Evolutionary conservation across 2,113 vertebrate species (phyloP).

Genomic region (Mesitornis unicolor): DNA sequence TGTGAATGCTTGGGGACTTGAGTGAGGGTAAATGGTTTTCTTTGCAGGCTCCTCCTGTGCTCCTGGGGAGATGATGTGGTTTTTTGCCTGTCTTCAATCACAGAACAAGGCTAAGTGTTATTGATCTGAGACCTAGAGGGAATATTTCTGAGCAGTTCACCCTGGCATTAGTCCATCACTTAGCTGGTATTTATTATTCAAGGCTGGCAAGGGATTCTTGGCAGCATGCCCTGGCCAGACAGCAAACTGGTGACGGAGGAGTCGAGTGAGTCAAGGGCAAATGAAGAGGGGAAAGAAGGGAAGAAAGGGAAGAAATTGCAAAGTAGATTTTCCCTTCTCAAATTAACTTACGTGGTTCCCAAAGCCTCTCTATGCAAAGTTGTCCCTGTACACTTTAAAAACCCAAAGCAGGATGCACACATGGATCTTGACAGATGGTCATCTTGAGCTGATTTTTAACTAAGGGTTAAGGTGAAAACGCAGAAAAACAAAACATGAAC

Average conservation of each 20-base stretch:
- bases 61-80: constrained; percentile 79
- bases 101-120: constrained; percentile 84
- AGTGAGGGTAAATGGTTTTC: constrained; percentile 8
- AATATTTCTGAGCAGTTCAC: constrained; percentile 76
- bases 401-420: not conserved
- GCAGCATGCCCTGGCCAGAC: constrained; percentile 66
- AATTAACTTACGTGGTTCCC: not conserved
- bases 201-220: constrained; percentile 67
- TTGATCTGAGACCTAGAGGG: constrained; percentile 76
- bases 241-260: constrained; percentile 22
- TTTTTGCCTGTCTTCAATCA: constrained; percentile 80
- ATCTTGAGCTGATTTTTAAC: not conserved
- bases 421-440: not conserved
- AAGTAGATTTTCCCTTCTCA: constrained; percentile 20
- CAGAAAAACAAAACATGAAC: not conserved
- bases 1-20: not conserved
- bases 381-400: not conserved
- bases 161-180: constrained; percentile 79
- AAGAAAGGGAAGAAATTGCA: not conserved
- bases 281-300: not conserved
- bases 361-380: not conserved
- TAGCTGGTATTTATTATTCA: constrained; percentile 85
- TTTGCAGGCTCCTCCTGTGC: constrained; percentile 16
- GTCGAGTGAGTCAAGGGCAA: constrained; percentile 61
- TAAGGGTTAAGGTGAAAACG: not conserved